These are phyloP conservation scores for Selenia dentaria DNA, from an alignment of 2,888 invertebrate species.

Conservation along the genomic window DNA sequence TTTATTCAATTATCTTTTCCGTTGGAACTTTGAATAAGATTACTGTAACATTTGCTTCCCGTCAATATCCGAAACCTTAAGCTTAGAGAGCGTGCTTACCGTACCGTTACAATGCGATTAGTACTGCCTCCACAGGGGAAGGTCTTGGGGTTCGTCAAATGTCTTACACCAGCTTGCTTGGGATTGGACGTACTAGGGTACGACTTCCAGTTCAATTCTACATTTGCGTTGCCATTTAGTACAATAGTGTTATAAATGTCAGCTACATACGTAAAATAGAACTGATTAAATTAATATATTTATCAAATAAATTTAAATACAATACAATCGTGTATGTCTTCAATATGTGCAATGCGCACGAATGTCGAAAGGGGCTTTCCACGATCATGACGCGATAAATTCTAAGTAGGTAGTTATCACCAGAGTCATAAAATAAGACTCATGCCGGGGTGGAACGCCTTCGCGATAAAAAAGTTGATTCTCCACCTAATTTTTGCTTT, in stretches of 20 bases:
- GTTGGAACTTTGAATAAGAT: conserved; percentile 42
- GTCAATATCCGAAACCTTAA: conserved; percentile 52
- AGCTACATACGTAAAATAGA: no score
- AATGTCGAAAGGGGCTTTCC: conserved; percentile 40
- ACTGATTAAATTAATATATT: no score
- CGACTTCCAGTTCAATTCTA: no score
- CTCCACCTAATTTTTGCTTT: conserved; percentile 48
- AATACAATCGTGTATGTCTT: conserved; percentile 4
- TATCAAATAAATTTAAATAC: no score
- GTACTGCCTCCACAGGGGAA: conserved; percentile 48
- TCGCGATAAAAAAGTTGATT: conserved; percentile 53
- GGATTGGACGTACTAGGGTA: no score
- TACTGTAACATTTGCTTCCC: conserved; percentile 61
- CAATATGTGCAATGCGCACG: conserved; percentile 36
- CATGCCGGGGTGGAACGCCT: conserved; percentile 44
- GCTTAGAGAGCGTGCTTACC: conserved; percentile 46
- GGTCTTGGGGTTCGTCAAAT: conserved; percentile 43
- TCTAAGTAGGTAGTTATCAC: conserved; percentile 39
- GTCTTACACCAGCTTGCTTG: conserved; percentile 41
- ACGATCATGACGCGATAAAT: conserved; percentile 52
- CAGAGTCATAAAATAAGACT: conserved; percentile 44
- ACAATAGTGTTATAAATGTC: no score
- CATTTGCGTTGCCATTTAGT: no score
- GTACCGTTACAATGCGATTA: conserved; percentile 58
- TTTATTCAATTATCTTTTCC: no score